These are phyloP conservation scores for Druon quercuslanigerum DNA, from an alignment of 1,140 invertebrate species.

Conservation along the genomic window DNA sequence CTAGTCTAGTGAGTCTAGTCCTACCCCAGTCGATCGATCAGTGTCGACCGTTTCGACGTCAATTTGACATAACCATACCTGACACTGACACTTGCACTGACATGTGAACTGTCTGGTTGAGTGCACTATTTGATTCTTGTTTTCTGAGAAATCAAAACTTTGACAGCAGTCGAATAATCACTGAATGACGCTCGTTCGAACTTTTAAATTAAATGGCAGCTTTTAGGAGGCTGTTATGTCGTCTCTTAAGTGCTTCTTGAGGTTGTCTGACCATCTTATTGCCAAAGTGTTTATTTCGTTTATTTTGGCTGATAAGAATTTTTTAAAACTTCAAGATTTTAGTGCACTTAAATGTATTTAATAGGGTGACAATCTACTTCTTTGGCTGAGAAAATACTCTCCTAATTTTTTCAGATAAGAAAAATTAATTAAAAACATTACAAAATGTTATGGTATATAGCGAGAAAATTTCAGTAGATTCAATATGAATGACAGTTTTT, in stretches of 20 bases:
- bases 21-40: slow-evolving; percentile 1
- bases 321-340: no score
- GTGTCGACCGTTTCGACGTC: not conserved
- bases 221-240: not conserved
- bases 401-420: no score
- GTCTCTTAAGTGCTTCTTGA: not conserved
- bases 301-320: no score
- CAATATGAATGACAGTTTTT: no score
- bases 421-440: no score
- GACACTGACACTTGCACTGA: no score
- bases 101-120: not conserved
- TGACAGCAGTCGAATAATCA: not conserved
- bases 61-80: not conserved
- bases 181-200: not conserved
- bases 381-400: no score
- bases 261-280: not conserved
- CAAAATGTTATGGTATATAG: no score
- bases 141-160: not conserved
- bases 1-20: not conserved
- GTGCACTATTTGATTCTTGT: not conserved
- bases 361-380: no score
- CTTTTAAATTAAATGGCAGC: not conserved
- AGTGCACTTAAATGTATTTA: no score
- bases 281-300: no score
- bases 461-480: no score